Conservation (phyloP, 2,888 invertebrate species). For the Ophion ventricosus region DNA sequence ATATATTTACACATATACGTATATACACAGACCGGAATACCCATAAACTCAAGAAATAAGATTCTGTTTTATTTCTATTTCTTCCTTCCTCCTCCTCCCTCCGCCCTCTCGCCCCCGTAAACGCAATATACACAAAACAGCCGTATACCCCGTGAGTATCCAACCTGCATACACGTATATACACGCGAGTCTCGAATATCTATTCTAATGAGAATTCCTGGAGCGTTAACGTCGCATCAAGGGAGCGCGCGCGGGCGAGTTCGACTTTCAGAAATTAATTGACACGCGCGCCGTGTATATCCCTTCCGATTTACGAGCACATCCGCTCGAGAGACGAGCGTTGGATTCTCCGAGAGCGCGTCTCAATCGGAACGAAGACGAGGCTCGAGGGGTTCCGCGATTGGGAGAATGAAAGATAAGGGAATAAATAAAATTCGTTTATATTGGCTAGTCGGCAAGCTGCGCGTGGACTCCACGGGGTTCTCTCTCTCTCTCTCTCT, state of each 20-base stretch:
- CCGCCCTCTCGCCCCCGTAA: no score
- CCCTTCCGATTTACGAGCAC: background rate
- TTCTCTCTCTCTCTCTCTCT: no score
- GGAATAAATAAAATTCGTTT: no score
- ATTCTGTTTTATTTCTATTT: slow-evolving; percentile 40
- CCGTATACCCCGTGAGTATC: background rate
- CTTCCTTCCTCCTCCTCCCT: background rate
- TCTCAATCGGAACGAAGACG: background rate
- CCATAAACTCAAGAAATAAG: slow-evolving; percentile 44
- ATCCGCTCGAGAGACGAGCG: no score
- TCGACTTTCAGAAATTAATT: background rate
- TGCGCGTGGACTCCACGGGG: no score
- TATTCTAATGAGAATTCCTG: background rate
- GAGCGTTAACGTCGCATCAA: background rate
- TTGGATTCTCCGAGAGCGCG: no score
- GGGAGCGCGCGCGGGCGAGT: background rate
- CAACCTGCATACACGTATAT: background rate
- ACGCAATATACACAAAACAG: background rate
- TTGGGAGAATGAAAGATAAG: no score
- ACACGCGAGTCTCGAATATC: background rate
- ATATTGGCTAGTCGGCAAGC: background rate
- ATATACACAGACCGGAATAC: slow-evolving; percentile 1
- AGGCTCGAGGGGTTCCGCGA: no score
- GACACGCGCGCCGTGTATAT: no score
- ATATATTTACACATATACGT: background rate